These are phyloP conservation scores for Nymphalis io DNA, from an alignment of 1,140 invertebrate genomes.

Conservation along the genomic window DNA sequence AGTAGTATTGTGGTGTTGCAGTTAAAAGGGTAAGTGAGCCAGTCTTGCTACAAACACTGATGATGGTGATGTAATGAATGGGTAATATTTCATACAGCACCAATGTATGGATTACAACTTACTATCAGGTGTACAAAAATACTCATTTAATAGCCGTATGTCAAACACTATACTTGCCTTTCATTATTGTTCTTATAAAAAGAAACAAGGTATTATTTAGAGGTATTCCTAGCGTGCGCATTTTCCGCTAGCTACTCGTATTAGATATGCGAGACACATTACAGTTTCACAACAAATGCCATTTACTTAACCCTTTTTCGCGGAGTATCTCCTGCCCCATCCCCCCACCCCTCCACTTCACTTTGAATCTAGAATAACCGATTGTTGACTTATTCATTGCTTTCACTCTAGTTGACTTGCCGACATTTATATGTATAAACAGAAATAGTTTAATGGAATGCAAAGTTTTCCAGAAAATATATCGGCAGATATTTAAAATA, in stretches of 20 bases:
- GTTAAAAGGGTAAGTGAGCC: too few relatives aligned
- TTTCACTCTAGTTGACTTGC: slow-evolving; percentile 11
- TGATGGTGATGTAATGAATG: too few relatives aligned
- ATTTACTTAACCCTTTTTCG: slow-evolving; percentile 31
- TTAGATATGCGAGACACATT: slow-evolving; percentile 20
- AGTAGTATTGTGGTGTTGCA: too few relatives aligned
- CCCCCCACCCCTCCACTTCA: slow-evolving; percentile 11
- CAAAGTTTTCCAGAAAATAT: not conserved
- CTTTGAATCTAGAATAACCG: slow-evolving; percentile 23
- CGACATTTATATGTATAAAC: not conserved
- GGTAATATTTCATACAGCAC: too few relatives aligned
- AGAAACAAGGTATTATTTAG: not conserved
- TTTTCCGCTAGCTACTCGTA: not conserved
- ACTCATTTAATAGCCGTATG: too few relatives aligned
- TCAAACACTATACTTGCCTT: too few relatives aligned
- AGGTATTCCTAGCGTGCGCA: not conserved
- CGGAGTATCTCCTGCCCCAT: slow-evolving; percentile 1
- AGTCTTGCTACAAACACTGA: too few relatives aligned
- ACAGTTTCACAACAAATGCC: slow-evolving; percentile 29
- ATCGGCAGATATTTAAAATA: too few relatives aligned
- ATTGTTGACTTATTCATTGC: slow-evolving; percentile 30
- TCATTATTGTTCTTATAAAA: too few relatives aligned
- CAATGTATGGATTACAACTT: too few relatives aligned
- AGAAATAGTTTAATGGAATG: slow-evolving; percentile 2
- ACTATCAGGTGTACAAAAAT: too few relatives aligned